Evolutionary conservation across 2,113 vertebrate genomes (phyloP).

Genomic region (Galeopterus variegatus): DNA sequence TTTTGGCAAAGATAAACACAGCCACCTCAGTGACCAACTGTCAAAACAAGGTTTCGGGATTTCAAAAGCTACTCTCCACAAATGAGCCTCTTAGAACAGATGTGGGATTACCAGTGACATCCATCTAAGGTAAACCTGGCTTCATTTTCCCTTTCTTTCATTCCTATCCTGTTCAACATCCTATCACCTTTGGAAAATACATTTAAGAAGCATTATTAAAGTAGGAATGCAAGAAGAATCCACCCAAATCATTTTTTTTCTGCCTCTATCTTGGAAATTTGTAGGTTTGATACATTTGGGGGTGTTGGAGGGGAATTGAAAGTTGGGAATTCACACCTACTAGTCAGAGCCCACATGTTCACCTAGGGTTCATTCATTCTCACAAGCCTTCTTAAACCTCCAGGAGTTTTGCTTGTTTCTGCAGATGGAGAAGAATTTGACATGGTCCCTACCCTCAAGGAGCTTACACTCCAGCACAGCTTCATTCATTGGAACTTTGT

Average conservation of each 20-base stretch:
- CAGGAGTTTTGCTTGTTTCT: background rate
- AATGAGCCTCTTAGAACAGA: conserved; percentile 42
- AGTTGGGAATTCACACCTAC: background rate
- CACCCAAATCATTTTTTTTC: background rate
- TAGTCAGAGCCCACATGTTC: background rate
- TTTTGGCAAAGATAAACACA: conserved; percentile 75
- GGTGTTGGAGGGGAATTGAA: background rate
- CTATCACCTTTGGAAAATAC: conserved; percentile 32
- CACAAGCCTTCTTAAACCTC: background rate
- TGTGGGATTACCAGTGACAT: background rate
- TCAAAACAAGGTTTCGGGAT: conserved; percentile 75
- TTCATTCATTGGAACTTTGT: background rate
- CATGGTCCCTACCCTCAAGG: background rate
- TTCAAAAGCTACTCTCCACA: conserved; percentile 71
- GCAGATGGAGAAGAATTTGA: background rate
- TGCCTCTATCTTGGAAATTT: conserved; percentile 24
- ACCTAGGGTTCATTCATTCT: conserved; percentile 8
- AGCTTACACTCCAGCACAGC: background rate
- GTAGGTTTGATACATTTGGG: conserved; percentile 10
- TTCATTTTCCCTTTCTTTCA: background rate
- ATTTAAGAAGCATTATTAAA: conserved; percentile 39
- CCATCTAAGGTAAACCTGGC: conserved; percentile 54
- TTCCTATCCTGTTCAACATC: conserved; percentile 4
- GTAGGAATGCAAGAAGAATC: background rate
- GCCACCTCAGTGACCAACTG: conserved; percentile 76